phyloP scores from a whole-genome alignment of 2,113 vertebrate genomes.

The Sinosuthora webbiana region DNA sequence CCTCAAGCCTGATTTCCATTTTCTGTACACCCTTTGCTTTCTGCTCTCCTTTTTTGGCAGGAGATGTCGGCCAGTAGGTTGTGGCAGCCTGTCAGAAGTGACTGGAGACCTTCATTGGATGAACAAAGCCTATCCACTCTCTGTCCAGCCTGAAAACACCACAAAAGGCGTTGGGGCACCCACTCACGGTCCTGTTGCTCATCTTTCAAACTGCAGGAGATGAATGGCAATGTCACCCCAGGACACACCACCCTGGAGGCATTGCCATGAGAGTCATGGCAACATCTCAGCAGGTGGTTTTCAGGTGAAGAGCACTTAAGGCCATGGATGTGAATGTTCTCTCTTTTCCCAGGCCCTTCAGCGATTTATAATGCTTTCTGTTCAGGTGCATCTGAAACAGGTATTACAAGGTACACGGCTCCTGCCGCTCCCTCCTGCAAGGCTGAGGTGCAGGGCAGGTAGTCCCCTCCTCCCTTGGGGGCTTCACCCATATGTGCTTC shows the following conservation, averaged over 20 bases:
- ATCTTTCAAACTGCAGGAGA: background rate
- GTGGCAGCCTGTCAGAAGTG: background rate
- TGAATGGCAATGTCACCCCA: background rate
- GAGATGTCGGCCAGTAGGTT: background rate
- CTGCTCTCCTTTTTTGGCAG: background rate
- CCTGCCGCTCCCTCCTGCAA: background rate
- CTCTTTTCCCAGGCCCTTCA: background rate
- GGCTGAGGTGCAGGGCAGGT: background rate
- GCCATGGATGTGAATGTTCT: background rate
- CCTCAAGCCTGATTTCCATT: background rate
- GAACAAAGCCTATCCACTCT: background rate
- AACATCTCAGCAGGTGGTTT: background rate
- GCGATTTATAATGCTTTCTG: background rate
- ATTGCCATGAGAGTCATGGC: background rate
- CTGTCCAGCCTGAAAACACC: background rate
- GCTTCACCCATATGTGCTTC: background rate
- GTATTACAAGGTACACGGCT: background rate
- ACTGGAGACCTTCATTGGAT: fast-evolving
- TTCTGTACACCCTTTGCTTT: slow-evolving; percentile 10
- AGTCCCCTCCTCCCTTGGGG: background rate
- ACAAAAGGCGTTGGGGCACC: background rate
- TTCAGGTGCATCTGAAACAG: background rate
- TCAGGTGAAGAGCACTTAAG: background rate
- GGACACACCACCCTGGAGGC: background rate
- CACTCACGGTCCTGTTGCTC: fast-evolving